Evolutionary conservation across 2,888 invertebrate species (phyloP), one percentile per base, ranked within the genome.

Genomic region (Craniophora ligustri): DNA sequence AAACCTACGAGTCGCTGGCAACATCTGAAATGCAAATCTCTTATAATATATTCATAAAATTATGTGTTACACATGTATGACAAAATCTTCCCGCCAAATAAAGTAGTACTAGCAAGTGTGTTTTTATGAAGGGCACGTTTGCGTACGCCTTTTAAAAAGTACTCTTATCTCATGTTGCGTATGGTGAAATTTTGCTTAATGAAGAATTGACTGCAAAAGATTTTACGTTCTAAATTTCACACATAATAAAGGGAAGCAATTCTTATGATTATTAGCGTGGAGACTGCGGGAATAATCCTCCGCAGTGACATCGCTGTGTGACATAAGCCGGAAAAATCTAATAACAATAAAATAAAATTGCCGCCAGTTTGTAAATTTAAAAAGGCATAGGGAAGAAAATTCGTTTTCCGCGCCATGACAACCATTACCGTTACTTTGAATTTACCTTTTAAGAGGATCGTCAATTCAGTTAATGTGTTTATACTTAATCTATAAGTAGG

Each of bases 331-430:
- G 90, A 91, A 93, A 92, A 93, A 91, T 92, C 91, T 92, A 91
- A 93, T 93, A 92, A 92, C 93, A 93, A 92, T 93, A 93, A 93
- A 93, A 92, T 91, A 91, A 89, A 92, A 93, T 93, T 93, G 93
- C 92, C 76, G 81, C 84, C 87, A 88, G 89, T 92, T 92, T 92
- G 92, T 90, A 91, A 90, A 91, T 92, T 92, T 88, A 88, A 89
- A 89, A 90, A 90, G 78, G 87, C 83, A 89, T 80, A 87, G 90
- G 91, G 89, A 88, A 87, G 88, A 85, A 88, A 90, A 89, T 91
- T 91, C 89, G 90, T 89, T 92, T 91, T 87, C 82, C 84, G 86
- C 86, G 78, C 86, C 88, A 78, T 85, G 89, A 87, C 89, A 86
- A 82, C 88, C 89, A 89, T 89, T 91, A 91, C 86, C 92, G 88